Conservation (phyloP, 2,113 vertebrate genomes). For the Sylvilagus bachmani region DNA sequence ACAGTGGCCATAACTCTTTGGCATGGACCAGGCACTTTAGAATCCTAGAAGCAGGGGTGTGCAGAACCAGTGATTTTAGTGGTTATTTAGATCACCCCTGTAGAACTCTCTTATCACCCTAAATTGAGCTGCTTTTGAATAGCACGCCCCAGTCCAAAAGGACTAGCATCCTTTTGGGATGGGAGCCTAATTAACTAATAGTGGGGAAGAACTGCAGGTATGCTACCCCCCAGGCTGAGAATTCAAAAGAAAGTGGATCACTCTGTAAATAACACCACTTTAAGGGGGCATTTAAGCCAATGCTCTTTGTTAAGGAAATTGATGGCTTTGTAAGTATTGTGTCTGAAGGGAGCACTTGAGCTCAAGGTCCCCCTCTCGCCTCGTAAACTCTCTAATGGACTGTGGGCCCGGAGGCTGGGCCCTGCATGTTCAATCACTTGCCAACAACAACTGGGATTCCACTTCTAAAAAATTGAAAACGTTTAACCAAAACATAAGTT, state of each 20-base stretch:
- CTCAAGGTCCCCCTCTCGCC: slow-evolving; percentile 62
- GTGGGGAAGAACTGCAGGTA: slow-evolving; percentile 72
- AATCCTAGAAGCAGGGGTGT: neutral
- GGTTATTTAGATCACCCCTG: neutral
- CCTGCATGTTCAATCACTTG: slow-evolving; percentile 48
- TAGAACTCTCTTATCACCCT: slow-evolving; percentile 27
- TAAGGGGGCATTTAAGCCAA: slow-evolving; percentile 78
- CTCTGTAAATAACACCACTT: slow-evolving; percentile 81
- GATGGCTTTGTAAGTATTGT: slow-evolving; percentile 83
- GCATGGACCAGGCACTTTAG: neutral
- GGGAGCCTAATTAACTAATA: slow-evolving; percentile 72
- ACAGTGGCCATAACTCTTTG: neutral
- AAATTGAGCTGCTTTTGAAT: slow-evolving; percentile 57
- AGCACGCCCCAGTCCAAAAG: neutral
- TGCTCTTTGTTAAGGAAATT: slow-evolving; percentile 84
- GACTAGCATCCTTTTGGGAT: slow-evolving; percentile 51
- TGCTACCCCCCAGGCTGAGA: slow-evolving; percentile 70
- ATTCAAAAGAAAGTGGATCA: slow-evolving; percentile 78
- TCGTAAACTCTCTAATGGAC: slow-evolving; percentile 79
- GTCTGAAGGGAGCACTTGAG: slow-evolving; percentile 77
- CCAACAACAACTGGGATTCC: slow-evolving; percentile 76
- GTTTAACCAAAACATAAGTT: slow-evolving; percentile 54
- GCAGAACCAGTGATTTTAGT: neutral
- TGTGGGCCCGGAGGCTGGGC: slow-evolving; percentile 54
- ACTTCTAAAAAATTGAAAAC: slow-evolving; percentile 61